Conservation (phyloP, 2,888 invertebrate genomes). For the Cheilosia pagana region DNA sequence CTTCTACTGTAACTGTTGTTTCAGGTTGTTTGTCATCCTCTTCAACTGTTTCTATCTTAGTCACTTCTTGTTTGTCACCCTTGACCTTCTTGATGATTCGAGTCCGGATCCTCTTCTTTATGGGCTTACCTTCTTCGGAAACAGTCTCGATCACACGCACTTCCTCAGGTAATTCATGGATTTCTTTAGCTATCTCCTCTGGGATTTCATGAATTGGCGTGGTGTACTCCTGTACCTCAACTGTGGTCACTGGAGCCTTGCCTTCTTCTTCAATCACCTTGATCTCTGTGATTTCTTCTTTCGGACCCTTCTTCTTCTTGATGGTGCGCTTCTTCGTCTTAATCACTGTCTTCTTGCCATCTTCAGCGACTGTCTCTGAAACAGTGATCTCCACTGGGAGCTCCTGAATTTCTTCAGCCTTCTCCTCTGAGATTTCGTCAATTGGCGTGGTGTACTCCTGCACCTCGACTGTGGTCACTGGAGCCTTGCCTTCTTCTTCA, state of each 20-base stretch:
- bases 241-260: conserved; percentile 79
- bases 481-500: conserved; percentile 80
- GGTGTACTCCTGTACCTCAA: conserved; percentile 76
- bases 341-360: conserved; percentile 79
- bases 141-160: conserved; percentile 1
- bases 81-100: conserved; percentile 83
- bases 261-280: conserved; percentile 79
- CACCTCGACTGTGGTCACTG: conserved; percentile 79
- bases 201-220: conserved; percentile 16
- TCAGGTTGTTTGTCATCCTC: conserved; percentile 83
- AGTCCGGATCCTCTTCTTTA: conserved; percentile 80
- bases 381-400: conserved; percentile 78
- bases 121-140: conserved; percentile 20
- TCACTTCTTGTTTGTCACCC: conserved; percentile 80
- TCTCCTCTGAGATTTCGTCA: conserved; percentile 78
- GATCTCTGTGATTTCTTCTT: conserved; percentile 79
- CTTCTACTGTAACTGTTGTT: conserved; percentile 15
- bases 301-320: conserved; percentile 62
- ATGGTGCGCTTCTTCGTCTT: conserved; percentile 78
- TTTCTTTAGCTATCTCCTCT: conserved; percentile 73
- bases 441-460: conserved; percentile 56
- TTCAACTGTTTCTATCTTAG: conserved; percentile 84
- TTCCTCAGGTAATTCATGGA: conserved; percentile 23
- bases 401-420: conserved; percentile 76
- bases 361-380: conserved; percentile 80